These are phyloP conservation scores for Chrysoperla carnea DNA, from an alignment of 1,140 invertebrate genomes.

Conservation along the genomic window DNA sequence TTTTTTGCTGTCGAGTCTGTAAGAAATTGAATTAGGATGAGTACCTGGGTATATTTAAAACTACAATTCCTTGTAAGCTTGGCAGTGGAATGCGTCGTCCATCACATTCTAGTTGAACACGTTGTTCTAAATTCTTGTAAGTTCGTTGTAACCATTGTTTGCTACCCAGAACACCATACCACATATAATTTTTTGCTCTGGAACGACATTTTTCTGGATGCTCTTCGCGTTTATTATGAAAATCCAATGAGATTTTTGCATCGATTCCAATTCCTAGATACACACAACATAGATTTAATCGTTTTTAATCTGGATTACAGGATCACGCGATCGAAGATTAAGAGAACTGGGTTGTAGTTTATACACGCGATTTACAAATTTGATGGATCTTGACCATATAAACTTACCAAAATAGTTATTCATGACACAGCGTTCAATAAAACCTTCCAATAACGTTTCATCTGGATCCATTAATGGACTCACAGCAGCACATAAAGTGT, in stretches of 20 bases:
- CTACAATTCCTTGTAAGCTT: conserved; percentile 89
- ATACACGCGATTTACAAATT: too few relatives aligned
- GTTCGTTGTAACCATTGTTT: conserved; percentile 82
- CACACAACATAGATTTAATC: too few relatives aligned
- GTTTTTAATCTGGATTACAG: too few relatives aligned
- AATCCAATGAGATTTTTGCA: conserved; percentile 94
- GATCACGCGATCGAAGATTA: too few relatives aligned
- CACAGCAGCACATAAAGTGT: conserved; percentile 85
- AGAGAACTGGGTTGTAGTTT: too few relatives aligned
- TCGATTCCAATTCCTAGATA: conserved; percentile 80
- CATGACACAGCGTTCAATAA: conserved; percentile 91
- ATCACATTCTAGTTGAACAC: conserved; percentile 85
- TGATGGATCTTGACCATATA: too few relatives aligned
- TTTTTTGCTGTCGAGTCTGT: too few relatives aligned
- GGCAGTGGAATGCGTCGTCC: conserved; percentile 81
- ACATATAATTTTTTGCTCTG: conserved; percentile 92
- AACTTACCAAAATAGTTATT: conserved; percentile 89
- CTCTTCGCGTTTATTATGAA: conserved; percentile 94
- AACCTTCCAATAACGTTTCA: conserved; percentile 77
- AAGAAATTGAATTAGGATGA: too few relatives aligned
- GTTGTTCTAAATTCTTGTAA: conserved; percentile 91
- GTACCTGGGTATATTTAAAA: conserved; percentile 88
- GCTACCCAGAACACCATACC: conserved; percentile 89
- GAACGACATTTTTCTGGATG: conserved; percentile 94
- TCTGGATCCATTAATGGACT: conserved; percentile 85